Evolutionary conservation across 2,797 vertebrate genomes (phyloP).

Genomic region (Tarsius wallacei): DNA sequence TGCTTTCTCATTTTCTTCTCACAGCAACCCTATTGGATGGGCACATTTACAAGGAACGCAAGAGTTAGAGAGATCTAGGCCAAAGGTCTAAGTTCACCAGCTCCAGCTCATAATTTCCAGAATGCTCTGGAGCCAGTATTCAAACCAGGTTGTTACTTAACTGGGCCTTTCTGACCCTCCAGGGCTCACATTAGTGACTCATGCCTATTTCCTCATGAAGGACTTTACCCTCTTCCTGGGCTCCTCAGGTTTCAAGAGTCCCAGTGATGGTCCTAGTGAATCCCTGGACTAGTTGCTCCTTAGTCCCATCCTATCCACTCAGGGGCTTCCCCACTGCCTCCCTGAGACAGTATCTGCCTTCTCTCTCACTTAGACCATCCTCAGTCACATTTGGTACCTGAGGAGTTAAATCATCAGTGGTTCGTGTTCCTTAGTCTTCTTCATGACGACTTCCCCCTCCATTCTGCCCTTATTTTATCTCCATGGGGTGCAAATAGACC

Average conservation of each 20-base stretch:
- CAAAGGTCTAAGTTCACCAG: background rate
- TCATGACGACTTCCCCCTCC: background rate
- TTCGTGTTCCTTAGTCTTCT: background rate
- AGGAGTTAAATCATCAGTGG: background rate
- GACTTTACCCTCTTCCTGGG: background rate
- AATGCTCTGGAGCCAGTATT: background rate
- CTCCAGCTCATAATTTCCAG: background rate
- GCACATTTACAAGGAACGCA: background rate
- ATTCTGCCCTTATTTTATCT: background rate
- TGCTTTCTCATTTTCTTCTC: conserved; percentile 10
- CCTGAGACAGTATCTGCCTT: background rate
- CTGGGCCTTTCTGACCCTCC: no score
- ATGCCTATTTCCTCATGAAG: background rate
- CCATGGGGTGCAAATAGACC: background rate
- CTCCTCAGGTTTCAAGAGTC: background rate
- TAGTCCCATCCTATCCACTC: background rate
- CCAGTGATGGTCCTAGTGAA: background rate
- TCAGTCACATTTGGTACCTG: background rate
- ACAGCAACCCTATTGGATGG: background rate
- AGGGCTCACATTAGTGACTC: background rate
- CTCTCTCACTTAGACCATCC: background rate
- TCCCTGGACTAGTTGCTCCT: background rate
- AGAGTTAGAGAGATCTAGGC: background rate
- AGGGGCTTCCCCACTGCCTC: background rate
- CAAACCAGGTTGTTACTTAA: no score